Percentiles rank a stretch among this genome's conserved stretches.
Conservation (phyloP, 1,140 invertebrate species). For the Lysiphlebus fabarum region DNA sequence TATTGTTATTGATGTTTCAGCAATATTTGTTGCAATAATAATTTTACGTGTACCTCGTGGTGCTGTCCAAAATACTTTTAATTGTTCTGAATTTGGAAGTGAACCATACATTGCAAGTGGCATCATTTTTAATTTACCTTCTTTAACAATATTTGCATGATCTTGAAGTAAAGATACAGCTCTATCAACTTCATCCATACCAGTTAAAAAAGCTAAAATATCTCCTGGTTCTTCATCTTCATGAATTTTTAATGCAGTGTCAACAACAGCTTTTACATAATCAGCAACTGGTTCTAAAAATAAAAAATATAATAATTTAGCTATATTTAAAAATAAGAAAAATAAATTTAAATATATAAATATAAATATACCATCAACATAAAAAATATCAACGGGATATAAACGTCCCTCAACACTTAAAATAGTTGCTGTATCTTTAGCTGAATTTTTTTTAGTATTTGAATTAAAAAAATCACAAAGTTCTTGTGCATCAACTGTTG, state of each 20-base stretch:
- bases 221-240: constrained; percentile 78
- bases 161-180: constrained; percentile 68
- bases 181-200: constrained; percentile 85
- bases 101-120: constrained; percentile 93
- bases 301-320: constrained; percentile 18
- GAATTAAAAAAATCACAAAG: constrained; percentile 87
- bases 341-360: not conserved
- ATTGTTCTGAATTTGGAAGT: constrained; percentile 76
- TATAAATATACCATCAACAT: constrained; percentile 62
- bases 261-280: constrained; percentile 84
- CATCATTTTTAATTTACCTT: constrained; percentile 63
- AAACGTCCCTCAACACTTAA: constrained; percentile 85
- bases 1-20: constrained; percentile 88
- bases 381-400: constrained; percentile 86
- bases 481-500: constrained; percentile 89
- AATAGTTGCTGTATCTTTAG: constrained; percentile 73
- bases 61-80: constrained; percentile 83
- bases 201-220: constrained; percentile 91
- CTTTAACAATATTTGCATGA: constrained; percentile 59
- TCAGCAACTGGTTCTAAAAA: constrained; percentile 79
- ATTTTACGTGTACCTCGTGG: constrained; percentile 81
- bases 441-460: constrained; percentile 56
- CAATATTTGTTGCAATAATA: constrained; percentile 94
- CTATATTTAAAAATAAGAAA: constrained; percentile 9
- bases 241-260: constrained; percentile 89